Conservation (phyloP, 2,888 invertebrate genomes). For the Latheticus oryzae region DNA sequence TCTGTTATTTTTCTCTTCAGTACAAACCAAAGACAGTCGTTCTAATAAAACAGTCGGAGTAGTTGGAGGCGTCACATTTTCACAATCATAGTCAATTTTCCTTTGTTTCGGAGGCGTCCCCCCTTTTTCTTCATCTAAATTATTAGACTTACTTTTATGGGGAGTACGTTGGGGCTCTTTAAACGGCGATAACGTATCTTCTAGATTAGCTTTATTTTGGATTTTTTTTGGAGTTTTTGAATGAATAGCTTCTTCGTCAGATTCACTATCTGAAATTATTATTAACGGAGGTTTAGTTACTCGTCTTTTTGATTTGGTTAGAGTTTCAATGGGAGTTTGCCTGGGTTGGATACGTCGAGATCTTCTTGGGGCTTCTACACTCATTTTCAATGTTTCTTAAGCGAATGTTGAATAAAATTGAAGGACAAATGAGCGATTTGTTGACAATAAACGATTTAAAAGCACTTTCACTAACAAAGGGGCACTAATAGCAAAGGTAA, state of each 20-base stretch:
- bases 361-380: slow-evolving; percentile 6
- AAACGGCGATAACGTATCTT: not conserved
- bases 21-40: slow-evolving; percentile 41
- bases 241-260: slow-evolving; percentile 2
- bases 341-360: slow-evolving; percentile 1
- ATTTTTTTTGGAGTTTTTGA: not conserved
- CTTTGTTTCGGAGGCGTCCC: slow-evolving; percentile 62
- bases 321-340: not conserved
- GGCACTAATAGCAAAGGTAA: slow-evolving; percentile 5
- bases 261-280: slow-evolving; percentile 15
- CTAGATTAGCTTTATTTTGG: not conserved
- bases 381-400: no score
- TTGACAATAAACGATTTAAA: no score
- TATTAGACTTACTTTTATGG: slow-evolving; percentile 38
- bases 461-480: slow-evolving; percentile 6
- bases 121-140: slow-evolving; percentile 35
- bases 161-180: slow-evolving; percentile 35
- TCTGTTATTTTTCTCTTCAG: slow-evolving; percentile 16
- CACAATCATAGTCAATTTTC: slow-evolving; percentile 43
- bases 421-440: no score
- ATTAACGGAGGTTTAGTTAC: not conserved
- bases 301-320: not conserved
- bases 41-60: slow-evolving; percentile 43
- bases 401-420: not conserved
- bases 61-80: slow-evolving; percentile 20